Percentiles rank a stretch among this genome's conserved stretches.
These are phyloP conservation scores for Cotesia typhae DNA, from an alignment of 1,140 invertebrate species.

Conservation along the genomic window DNA sequence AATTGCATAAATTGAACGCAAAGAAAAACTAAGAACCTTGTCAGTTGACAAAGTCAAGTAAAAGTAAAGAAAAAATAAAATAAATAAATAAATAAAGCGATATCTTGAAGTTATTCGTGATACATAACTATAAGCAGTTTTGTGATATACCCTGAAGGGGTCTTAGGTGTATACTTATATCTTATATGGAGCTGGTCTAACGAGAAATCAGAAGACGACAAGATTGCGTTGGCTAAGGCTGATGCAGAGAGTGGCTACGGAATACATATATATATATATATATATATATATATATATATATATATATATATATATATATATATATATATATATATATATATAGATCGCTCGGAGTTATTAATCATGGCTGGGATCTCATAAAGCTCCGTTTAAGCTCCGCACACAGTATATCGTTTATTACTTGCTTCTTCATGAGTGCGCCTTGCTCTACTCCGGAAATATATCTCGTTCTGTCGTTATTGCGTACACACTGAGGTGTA, in stretches of 20 bases:
- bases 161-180: constrained; percentile 8
- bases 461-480: constrained; percentile 43
- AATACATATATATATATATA: constrained; percentile 7
- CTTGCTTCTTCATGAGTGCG: constrained; percentile 43
- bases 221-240: constrained; percentile 8
- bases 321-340: constrained; percentile 12
- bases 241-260: background rate
- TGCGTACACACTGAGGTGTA: constrained; percentile 36
- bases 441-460: constrained; percentile 43
- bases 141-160: background rate
- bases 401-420: constrained; percentile 58
- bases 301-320: constrained; percentile 20
- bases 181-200: constrained; percentile 47
- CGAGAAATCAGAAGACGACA: constrained; percentile 40
- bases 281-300: constrained; percentile 14
- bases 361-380: constrained; percentile 62
- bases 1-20: background rate
- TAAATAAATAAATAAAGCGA: background rate
- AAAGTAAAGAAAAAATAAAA: background rate
- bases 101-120: background rate
- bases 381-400: constrained; percentile 57
- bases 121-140: background rate
- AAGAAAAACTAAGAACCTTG: background rate
- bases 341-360: constrained; percentile 55
- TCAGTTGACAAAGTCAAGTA: background rate